phyloP scores from a whole-genome alignment of 2,113 vertebrate genomes.

The Scatophagus argus region DNA sequence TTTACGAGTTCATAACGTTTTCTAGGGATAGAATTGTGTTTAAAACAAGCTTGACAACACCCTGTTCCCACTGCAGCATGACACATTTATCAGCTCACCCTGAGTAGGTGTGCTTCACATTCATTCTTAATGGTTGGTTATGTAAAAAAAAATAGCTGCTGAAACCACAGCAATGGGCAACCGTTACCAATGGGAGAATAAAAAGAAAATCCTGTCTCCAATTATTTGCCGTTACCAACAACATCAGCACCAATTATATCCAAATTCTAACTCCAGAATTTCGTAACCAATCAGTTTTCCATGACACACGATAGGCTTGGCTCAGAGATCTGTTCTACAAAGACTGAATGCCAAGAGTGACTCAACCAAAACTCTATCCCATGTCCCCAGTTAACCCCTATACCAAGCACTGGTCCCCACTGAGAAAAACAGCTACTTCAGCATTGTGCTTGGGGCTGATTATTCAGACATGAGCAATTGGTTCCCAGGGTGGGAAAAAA shows the following conservation, averaged over 20 bases:
- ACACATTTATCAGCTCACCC: background rate
- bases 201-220: background rate
- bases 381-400: conserved; percentile 34
- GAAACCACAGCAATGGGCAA: conserved; percentile 13
- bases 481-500: conserved; percentile 16
- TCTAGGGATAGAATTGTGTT: conserved; percentile 9
- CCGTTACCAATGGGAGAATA: conserved; percentile 1
- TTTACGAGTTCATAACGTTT: conserved; percentile 3
- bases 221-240: conserved; percentile 2
- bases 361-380: conserved; percentile 25
- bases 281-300: conserved; percentile 43
- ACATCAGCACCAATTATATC: conserved; percentile 8
- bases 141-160: conserved; percentile 18
- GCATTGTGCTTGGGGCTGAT: conserved; percentile 1
- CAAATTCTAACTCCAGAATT: conserved; percentile 33
- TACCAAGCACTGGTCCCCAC: background rate
- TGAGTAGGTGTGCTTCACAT: conserved; percentile 8
- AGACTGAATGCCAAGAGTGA: conserved; percentile 34
- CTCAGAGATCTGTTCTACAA: background rate
- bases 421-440: conserved; percentile 4
- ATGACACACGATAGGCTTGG: conserved; percentile 40
- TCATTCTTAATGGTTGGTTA: background rate
- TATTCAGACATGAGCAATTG: conserved; percentile 8
- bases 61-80: background rate
- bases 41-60: background rate